Base-by-base conservation (phyloP, 92 coral and sea anemone species). In the Chrysogorgia sp. region DNA sequence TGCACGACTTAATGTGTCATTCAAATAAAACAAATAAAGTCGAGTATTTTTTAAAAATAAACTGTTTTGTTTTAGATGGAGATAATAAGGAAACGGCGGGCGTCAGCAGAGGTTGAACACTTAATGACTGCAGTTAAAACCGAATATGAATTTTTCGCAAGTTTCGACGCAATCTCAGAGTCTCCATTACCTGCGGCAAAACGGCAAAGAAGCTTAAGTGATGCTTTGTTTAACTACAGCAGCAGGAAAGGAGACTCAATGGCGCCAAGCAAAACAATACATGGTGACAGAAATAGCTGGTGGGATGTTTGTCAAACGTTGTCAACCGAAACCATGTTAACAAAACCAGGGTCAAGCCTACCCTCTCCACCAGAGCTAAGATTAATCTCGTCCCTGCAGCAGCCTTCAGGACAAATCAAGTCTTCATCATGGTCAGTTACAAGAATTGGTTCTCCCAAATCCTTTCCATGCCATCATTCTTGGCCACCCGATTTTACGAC, bases 141-240 rank as follows among this genome's bases (percentile, higher is more conserved):
- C 47, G 79, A 72, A 6, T 72, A 72, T 25, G 65, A 53, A 26
- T 56, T 52, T 55, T 72, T 72, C 65, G 50, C 79, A 0, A 56
- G 20, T 20, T 72, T 72, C 12, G 79, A 72, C 7, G 5, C 50
- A 12, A 40, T 45, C 12, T 52, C 35, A 8, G 63, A 34, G 13
- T 24, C 17, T 9, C 24, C 47, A 2, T 20, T 37, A 14, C 19
- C 48, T 0, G 15, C 65, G 30, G 43, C 40, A 53, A 72, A 72
- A 34, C 79, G 79, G 7, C 65, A 53, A 72, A 30, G 79, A 10
- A 56, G 79, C 32, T 22, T 56, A 13, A 72, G 63, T 55, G 79
- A 72, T 57, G 15, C 7, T 15, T 15, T 47, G 10, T 15, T 47
- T 7, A 47, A 47, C 2, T 47, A 47, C 15, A n/a, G 53, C 53